Base-by-base conservation (phyloP, 2,113 vertebrate genomes). In the Myotis yumanensis region DNA sequence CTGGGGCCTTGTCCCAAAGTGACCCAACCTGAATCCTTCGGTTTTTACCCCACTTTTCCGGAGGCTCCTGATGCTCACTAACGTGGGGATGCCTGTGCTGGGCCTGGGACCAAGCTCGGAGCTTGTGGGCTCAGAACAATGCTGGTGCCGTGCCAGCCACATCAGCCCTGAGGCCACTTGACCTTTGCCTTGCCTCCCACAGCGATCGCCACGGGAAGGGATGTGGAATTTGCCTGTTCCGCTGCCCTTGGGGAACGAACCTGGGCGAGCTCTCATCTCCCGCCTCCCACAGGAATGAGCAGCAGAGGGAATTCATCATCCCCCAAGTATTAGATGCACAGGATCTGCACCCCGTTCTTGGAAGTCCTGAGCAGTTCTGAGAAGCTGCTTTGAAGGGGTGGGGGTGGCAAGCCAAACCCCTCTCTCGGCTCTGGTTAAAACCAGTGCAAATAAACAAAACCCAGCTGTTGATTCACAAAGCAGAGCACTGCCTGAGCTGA, bases 381-480 rank as follows among this genome's bases (percentile, higher is more conserved):
- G 83, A 77, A 72, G 37, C 37, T 28, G 76, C 85, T 94, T 86
- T 91, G 71, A 72, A 59, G 37, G 16, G 3, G 3, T 77, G 75
- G 30, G 2, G 3, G 15, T 16, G 20, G 3, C 30, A 43, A 51
- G 51, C 9, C 80, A 77, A 92, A 84, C 43, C 79, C 46, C 20
- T 79, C 59, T 64, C 81, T 37, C 75, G 92, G 37, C 73, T 89
- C 69, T 89, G 37, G 68, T 90, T 81, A 90, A 97, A 92, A 91
- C 35, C 71, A 86, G 69, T 43, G 43, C 46, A 93, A 81, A 96
- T 71, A 93, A 94, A 94, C 62, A 87, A 37, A 94, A 93, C 18
- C 12, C 76, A 93, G 83, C 89, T 95, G 89, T 87, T 82, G 66
- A 84, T 82, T 80, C 84, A 72, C 62, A 90, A 81, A 72, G 57